A percentile compares a stretch with the other conserved stretches of the same genome.
Evolutionary conservation across 2,113 vertebrate species (phyloP).

Genomic region (Nothocercus nigrocapillus): DNA sequence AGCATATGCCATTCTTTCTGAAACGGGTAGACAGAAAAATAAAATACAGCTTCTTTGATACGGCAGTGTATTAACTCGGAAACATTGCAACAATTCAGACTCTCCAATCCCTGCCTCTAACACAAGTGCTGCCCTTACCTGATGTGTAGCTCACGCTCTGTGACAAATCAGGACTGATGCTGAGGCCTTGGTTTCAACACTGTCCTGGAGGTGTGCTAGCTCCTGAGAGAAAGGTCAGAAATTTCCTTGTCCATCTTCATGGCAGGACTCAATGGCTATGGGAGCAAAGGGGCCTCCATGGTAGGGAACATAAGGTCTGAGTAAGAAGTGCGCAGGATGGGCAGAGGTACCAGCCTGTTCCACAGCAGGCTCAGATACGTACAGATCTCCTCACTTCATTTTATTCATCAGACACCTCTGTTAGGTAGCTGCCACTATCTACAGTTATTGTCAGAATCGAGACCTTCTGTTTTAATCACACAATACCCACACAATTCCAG

Average conservation of each 20-base stretch:
- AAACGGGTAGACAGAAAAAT: neutral
- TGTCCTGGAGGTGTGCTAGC: neutral
- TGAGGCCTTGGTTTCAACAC: neutral
- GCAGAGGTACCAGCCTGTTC: neutral
- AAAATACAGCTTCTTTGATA: neutral
- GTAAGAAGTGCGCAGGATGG: neutral
- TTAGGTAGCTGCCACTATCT: neutral
- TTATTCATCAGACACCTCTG: neutral
- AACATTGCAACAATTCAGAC: neutral
- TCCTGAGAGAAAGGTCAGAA: neutral
- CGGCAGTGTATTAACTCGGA: neutral
- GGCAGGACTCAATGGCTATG: neutral
- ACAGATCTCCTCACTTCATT: neutral
- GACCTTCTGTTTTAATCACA: slow-evolving; percentile 19
- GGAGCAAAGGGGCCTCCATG: neutral
- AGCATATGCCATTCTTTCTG: neutral
- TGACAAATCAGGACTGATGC: neutral
- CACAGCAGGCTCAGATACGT: neutral
- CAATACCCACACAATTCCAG: neutral
- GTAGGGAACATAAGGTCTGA: rapidly evolving
- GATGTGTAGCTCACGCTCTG: rapidly evolving
- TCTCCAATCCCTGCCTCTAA: neutral
- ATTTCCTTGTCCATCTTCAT: neutral
- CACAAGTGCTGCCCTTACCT: neutral
- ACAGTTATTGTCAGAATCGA: neutral